Evolutionary conservation across 2,888 invertebrate genomes (phyloP), one percentile per base, ranked within the genome.

Genomic region (Lottia gigantea): DNA sequence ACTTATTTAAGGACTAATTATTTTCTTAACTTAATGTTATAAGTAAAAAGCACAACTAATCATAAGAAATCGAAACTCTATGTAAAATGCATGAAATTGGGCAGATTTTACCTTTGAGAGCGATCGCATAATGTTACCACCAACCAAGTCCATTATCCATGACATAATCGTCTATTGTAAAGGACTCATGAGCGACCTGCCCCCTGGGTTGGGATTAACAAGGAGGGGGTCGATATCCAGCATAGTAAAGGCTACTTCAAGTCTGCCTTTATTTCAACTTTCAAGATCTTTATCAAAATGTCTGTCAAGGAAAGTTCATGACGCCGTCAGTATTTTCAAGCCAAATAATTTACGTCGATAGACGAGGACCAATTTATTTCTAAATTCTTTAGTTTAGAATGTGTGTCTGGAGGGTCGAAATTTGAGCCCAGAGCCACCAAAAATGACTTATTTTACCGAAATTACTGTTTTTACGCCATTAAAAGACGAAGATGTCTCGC

Each of bases 391-490:
- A 40, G 40, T 40, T 40, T 40, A 40, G 7, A 40, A 40, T 40
- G 40, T 40, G 2, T 40, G 40, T 40, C 40, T 40, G 40, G 40
- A 40, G 55, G 23, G 55, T 19, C 19, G 55, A 55, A 55, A 55
- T 55, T 19, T 55, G 55, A 55, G 55, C 19, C 11, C 40, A 55
- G 55, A 55, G 19, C 23, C 19, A 55, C 55, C 23, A 55, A 23
- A 31, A 23, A 23, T 19, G 55, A 55, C 55, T 55, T 55, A 55
- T 55, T 55, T 19, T 55, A 23, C 19, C 55, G 23, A 55, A 55
- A 55, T 55, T 19, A 55, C 55, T n/a, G 55, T 55, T 55, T 55
- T 55, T 55, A 55, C 55, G 55, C 55, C 55, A 55, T 55, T 23
- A 19, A 55, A 19, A 23, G 19, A 19, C 12, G 19, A 16, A 15